A percentile compares a stretch with the other conserved stretches of the same genome.
Conservation (phyloP, 2,797 vertebrate genomes). For the Poeciliopsis infans region DNA sequence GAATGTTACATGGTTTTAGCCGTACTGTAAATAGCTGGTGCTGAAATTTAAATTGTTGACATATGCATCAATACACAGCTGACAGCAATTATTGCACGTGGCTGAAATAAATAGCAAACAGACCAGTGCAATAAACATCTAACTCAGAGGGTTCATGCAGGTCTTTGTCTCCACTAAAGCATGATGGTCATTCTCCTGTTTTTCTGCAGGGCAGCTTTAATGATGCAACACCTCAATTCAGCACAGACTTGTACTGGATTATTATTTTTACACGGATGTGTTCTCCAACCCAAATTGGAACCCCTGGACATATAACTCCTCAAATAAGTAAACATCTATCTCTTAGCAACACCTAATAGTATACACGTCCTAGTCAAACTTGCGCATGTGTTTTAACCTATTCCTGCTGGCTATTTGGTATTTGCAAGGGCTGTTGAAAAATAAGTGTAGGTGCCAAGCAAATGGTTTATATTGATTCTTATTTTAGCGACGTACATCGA, state of each 20-base stretch:
- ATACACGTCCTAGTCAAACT: conserved; percentile 42
- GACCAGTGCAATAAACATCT: conserved; percentile 30
- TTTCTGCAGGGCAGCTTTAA: conserved; percentile 33
- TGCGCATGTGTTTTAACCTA: conserved; percentile 52
- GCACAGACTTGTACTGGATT: conserved; percentile 58
- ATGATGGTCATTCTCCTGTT: conserved; percentile 20
- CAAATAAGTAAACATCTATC: conserved; percentile 64
- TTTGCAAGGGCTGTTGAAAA: conserved; percentile 62
- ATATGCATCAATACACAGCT: conserved; percentile 58
- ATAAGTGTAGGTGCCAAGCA: conserved; percentile 55
- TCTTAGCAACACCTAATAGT: conserved; percentile 68
- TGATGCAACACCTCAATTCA: conserved; percentile 56
- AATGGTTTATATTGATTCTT: conserved; percentile 67
- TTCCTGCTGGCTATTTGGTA: conserved; percentile 57
- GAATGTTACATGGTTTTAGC: conserved; percentile 43
- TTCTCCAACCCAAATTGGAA: conserved; percentile 66
- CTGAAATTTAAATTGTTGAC: conserved; percentile 69
- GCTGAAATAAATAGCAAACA: conserved; percentile 59
- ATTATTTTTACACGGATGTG: conserved; percentile 73
- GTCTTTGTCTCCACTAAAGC: conserved; percentile 14
- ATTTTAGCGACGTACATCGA: conserved; percentile 47
- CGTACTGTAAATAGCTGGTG: conserved; percentile 51
- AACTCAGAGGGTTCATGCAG: conserved; percentile 5
- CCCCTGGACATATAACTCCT: conserved; percentile 68
- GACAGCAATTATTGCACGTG: conserved; percentile 63